These are phyloP conservation scores for Marmota flaviventris DNA, from an alignment of 2,113 vertebrate species.

Conservation along the genomic window DNA sequence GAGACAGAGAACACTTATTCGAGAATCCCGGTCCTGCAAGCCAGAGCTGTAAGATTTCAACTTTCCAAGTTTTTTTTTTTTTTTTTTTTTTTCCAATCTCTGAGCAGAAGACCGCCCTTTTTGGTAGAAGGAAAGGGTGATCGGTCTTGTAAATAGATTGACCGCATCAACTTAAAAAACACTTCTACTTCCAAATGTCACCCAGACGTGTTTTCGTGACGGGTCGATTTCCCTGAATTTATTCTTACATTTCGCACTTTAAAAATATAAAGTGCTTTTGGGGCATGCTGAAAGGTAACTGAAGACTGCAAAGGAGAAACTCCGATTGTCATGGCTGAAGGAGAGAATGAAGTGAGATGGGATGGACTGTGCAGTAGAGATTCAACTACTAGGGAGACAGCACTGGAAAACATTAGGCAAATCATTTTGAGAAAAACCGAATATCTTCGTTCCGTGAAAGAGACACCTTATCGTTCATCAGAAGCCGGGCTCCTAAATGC, in stretches of 20 bases:
- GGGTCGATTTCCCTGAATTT: slow-evolving; percentile 16
- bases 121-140: background rate
- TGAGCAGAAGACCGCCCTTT: slow-evolving; percentile 24
- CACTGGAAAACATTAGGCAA: slow-evolving; percentile 93
- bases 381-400: slow-evolving; percentile 86
- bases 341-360: slow-evolving; percentile 92
- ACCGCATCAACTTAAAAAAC: background rate
- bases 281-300: slow-evolving; percentile 65
- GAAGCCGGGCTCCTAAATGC: slow-evolving; percentile 58
- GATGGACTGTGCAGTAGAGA: slow-evolving; percentile 93
- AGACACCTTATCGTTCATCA: slow-evolving; percentile 16
- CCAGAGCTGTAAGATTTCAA: slow-evolving; percentile 30
- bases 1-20: background rate
- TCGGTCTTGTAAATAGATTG: background rate
- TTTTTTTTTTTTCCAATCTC: background rate
- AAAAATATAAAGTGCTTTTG: slow-evolving; percentile 26
- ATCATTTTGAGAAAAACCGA: slow-evolving; percentile 90
- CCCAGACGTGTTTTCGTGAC: slow-evolving; percentile 28
- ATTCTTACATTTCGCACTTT: background rate
- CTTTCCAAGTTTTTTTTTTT: slow-evolving; percentile 58
- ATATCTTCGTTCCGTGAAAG: slow-evolving; percentile 82
- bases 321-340: slow-evolving; percentile 90
- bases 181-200: slow-evolving; percentile 12
- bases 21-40: slow-evolving; percentile 24
- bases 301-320: slow-evolving; percentile 46